Evolutionary conservation across 2,113 vertebrate species (phyloP).

Genomic region (Dicentrarchus labrax): DNA sequence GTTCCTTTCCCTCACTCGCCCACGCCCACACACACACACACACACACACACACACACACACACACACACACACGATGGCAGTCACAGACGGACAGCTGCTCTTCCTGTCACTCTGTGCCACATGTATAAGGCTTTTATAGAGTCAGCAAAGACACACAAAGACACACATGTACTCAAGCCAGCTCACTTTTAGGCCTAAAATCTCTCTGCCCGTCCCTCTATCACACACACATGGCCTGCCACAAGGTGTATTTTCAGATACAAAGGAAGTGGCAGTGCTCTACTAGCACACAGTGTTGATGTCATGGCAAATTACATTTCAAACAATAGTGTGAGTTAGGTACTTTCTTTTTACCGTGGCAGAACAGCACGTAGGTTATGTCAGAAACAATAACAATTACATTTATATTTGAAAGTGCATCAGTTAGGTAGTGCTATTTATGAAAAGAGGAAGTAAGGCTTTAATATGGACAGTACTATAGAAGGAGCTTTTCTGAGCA

Average conservation of each 20-base stretch:
- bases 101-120: slow-evolving; percentile 75
- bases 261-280: slow-evolving; percentile 73
- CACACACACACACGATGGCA: slow-evolving; percentile 14
- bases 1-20: slow-evolving; percentile 61
- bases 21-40: slow-evolving; percentile 37
- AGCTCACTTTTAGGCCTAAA: slow-evolving; percentile 14
- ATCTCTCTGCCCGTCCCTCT: slow-evolving; percentile 6
- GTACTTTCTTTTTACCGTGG: slow-evolving; percentile 34
- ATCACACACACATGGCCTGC: slow-evolving; percentile 15
- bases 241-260: slow-evolving; percentile 75
- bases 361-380: slow-evolving; percentile 18
- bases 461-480: slow-evolving; percentile 59
- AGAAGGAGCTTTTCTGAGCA: slow-evolving; percentile 39
- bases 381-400: slow-evolving; percentile 40
- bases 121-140: slow-evolving; percentile 65
- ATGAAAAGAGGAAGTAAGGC: slow-evolving; percentile 66
- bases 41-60: slow-evolving; percentile 20
- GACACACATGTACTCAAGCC: slow-evolving; percentile 35
- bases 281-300: slow-evolving; percentile 46
- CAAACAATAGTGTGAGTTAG: slow-evolving; percentile 62
- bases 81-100: slow-evolving; percentile 76
- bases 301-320: slow-evolving; percentile 69
- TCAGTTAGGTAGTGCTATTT: slow-evolving; percentile 31
- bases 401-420: not conserved
- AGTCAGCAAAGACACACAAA: slow-evolving; percentile 61